phyloP scores from a whole-genome alignment of 2,113 vertebrate species.

The Entelurus aequoreus region DNA sequence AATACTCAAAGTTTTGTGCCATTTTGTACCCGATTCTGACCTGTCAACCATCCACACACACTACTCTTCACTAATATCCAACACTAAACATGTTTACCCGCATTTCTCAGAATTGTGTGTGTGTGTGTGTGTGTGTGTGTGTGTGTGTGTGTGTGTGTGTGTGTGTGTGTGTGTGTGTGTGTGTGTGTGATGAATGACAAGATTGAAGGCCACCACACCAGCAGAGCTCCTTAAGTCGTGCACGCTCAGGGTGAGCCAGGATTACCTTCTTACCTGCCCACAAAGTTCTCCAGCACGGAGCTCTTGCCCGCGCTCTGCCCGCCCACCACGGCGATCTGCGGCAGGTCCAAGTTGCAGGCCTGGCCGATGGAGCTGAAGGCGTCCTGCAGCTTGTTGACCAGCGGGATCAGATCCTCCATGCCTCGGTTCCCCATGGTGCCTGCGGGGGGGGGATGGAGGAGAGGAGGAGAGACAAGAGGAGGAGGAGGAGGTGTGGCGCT shows the following conservation, averaged over 20 bases:
- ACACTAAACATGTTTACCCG: too few relatives aligned
- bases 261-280: conserved; percentile 78
- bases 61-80: too few relatives aligned
- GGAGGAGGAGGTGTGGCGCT: conserved; percentile 29
- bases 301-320: conserved; percentile 89
- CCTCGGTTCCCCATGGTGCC: conserved; percentile 77
- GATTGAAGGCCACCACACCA: too few relatives aligned
- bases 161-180: too few relatives aligned
- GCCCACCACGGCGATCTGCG: conserved; percentile 87
- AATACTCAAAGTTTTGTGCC: too few relatives aligned
- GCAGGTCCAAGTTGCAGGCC: conserved; percentile 85
- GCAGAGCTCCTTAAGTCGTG: conserved; percentile 52
- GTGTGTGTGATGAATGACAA: too few relatives aligned
- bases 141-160: too few relatives aligned
- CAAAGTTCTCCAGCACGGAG: conserved; percentile 89
- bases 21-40: too few relatives aligned
- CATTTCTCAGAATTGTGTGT: too few relatives aligned
- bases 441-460: conserved; percentile 45
- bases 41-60: too few relatives aligned
- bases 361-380: conserved; percentile 89
- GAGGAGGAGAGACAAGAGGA: too few relatives aligned
- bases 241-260: conserved; percentile 44
- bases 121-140: too few relatives aligned
- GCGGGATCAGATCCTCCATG: conserved; percentile 90
- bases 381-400: conserved; percentile 91